Evolutionary conservation across 2,888 invertebrate species (phyloP), one percentile per base, ranked within the genome.

Genomic region (Calameuta pallipes): DNA sequence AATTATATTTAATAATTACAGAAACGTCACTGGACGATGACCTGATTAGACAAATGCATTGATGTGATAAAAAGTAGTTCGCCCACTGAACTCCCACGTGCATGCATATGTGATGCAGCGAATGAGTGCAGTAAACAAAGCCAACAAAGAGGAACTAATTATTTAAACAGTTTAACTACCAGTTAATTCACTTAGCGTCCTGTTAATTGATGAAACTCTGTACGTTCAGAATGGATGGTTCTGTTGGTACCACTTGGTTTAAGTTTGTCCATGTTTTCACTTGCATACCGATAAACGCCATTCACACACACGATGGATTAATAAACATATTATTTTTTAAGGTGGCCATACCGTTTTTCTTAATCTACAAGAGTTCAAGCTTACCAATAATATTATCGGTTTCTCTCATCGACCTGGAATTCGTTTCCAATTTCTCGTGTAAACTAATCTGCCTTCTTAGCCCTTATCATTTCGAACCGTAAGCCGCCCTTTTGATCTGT

Each of bases 121-220:
- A 56, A 56, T 23, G 56, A 56, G 56, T 23, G 56, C 56, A 56
- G 56, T 56, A 56, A 56, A 56, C 56, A 56, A 56, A 56, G 56
- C 23, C 23, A 56, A 23, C 56, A 56, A 56, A 9, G 56, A 56
- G 56, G 56, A 56, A 56, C 56, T 56, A 56, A 56, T 56, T 56
- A 23, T 56, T 56, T 74, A 70, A 76, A 77, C 77, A 80, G 75
- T 77, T 56, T 56, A 56, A 85, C 84, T 85, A 82, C 79, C 84
- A 81, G 83, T 83, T 85, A 82, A 83, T 84, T 80, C 81, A 80
- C 83, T 87, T 86, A 88, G 88, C 87, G 82, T 84, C 80, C 79
- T 76, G 86, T 83, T 87, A 88, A 88, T 89, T 87, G 86, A 84
- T 81, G 83, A 80, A 85, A 88, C 80, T 85, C 83, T 85, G 33